Base-by-base conservation (phyloP, 2,797 vertebrate genomes). In the Epinephelus coioides region DNA sequence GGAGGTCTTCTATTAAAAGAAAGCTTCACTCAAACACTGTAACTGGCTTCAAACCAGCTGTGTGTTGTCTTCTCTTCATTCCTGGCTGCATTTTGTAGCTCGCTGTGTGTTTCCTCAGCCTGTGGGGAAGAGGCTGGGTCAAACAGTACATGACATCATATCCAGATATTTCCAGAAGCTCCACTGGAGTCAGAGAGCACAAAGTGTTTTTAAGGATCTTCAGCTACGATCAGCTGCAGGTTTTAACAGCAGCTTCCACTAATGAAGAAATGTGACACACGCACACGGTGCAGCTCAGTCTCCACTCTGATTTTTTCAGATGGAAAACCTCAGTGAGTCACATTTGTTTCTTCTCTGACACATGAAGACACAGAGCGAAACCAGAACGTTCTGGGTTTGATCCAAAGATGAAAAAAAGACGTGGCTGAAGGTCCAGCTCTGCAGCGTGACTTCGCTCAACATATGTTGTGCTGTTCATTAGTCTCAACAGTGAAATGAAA, bases 11-110 rank as follows among this genome's bases (percentile, higher is more conserved):
- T 54, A 77, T 90, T 91, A 85, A 76, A 81, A 69, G 60, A 79
- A 86, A 78, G 79, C 47, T 15, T 73, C 53, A 18, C 43, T 63
- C 62, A 88, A 86, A 88, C 72, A 83, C 78, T 65, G 49, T 68
- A 79, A 82, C 90, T 65, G 1, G 0, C 9, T 12, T 65, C 15
- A 68, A 78, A 90, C 83, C 90, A 93, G 90, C 78, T 93, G 91
- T 84, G 13, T 2, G 30, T 44, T 46, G 9, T 83, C 66, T 27
- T 80, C 55, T 51, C 44, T 54, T 81, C 84, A 69, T 86, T 90
- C 85, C 86, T 54, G 17, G 0, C 55, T 46, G 44, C 27, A 43
- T 76, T 66, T 83, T 83, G 60, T 61, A 64, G 27, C 21, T 34
- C 30, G 12, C 2, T 50, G 69, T 61, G n/a, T 55, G 46, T 54